Evolutionary conservation across 1,140 invertebrate species (phyloP).

Genomic region (Bacillus rossius): DNA sequence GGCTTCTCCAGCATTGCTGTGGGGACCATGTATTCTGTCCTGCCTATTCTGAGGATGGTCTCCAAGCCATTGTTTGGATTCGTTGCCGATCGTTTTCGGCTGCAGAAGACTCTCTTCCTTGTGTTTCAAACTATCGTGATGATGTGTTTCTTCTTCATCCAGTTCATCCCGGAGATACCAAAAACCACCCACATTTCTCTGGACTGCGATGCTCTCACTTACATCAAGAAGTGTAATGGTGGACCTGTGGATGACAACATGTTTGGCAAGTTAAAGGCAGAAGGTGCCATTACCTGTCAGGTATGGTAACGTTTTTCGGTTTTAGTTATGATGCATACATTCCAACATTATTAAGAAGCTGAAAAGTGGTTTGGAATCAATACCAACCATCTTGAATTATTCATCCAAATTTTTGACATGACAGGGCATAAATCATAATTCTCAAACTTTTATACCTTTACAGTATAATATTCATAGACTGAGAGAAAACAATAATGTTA

Average conservation of each 20-base stretch:
- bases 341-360: too few relatives aligned
- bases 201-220: conserved; percentile 4
- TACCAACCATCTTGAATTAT: too few relatives aligned
- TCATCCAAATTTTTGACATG: too few relatives aligned
- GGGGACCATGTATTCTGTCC: conserved; percentile 68
- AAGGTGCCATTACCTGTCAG: neutral
- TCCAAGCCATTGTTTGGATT: conserved; percentile 74
- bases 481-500: too few relatives aligned
- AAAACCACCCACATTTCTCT: conserved; percentile 14
- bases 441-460: too few relatives aligned
- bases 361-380: too few relatives aligned
- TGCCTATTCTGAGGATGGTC: conserved; percentile 72
- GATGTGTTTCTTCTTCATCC: conserved; percentile 58
- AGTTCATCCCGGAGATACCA: conserved; percentile 58
- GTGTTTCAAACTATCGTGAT: conserved; percentile 62
- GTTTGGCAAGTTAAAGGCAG: neutral
- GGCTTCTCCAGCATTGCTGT: conserved; percentile 72
- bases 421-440: too few relatives aligned
- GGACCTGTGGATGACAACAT: neutral
- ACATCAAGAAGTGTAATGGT: neutral
- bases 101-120: conserved; percentile 69
- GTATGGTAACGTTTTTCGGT: too few relatives aligned
- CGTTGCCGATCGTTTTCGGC: conserved; percentile 70
- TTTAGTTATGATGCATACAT: too few relatives aligned
- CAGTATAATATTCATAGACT: too few relatives aligned